Evolutionary conservation across 1,140 invertebrate genomes (phyloP).

Genomic region (Steinernema khuongi): DNA sequence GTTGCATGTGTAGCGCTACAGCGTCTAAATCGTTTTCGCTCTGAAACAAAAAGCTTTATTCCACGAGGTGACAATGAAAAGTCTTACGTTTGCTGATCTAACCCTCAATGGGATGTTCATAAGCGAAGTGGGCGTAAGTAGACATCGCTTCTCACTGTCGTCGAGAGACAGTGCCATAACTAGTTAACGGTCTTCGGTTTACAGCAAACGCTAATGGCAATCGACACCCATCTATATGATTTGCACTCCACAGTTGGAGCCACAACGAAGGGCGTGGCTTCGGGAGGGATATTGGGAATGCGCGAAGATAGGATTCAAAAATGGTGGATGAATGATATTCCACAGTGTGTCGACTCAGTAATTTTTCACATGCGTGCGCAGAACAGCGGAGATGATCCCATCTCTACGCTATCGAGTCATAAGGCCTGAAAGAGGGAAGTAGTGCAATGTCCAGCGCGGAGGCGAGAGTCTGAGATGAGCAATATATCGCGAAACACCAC

Average conservation of each 20-base stretch:
- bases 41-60: not conserved
- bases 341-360: not conserved
- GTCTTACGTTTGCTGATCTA: constrained; percentile 15
- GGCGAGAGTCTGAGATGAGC: no score
- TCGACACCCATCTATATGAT: constrained; percentile 8
- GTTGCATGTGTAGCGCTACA: constrained; percentile 12
- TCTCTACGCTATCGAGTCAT: not conserved
- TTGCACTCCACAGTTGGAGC: constrained; percentile 5
- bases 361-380: not conserved
- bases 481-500: no score
- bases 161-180: constrained; percentile 8
- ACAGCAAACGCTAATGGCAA: not conserved
- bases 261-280: not conserved
- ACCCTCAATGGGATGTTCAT: not conserved
- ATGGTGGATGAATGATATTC: not conserved
- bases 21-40: constrained; percentile 15
- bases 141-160: constrained; percentile 33
- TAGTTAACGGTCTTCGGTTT: not conserved
- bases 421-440: not conserved
- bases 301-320: not conserved
- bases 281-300: not conserved
- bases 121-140: constrained; percentile 21
- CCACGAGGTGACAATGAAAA: not conserved
- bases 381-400: not conserved
- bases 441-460: no score